Base-by-base conservation (phyloP, 2,888 invertebrate genomes). In the Tinea pellionella region DNA sequence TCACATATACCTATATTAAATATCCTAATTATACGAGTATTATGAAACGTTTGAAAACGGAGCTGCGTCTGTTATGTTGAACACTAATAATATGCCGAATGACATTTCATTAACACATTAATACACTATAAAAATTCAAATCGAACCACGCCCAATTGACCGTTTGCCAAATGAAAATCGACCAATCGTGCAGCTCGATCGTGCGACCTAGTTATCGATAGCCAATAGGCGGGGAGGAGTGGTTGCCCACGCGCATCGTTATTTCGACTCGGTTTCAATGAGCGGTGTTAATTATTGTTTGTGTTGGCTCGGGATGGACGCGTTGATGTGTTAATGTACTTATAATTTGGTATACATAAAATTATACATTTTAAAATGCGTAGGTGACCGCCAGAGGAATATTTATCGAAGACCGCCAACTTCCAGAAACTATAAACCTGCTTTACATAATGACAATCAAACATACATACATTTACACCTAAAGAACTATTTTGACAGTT, bases 181-280 rank as follows among this genome's bases (percentile, higher is more conserved):
- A 8, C 42, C 42, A 42, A 42, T 42, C n/a, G 13, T n/a, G 3
- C 6, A 24, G 8, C 12, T 13, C n/a, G 42, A 4, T 42, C 42
- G 13, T 24, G 2, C 19, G 56, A 56, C 56, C 56, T 29, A 19
- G 13, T 6, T 18, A n/a, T 56, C 24, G 24, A 2, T 24, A 24
- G 29, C 56, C 56, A 56, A 56, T 53, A 2, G 16, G 1, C n/a
- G 56, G 29, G 4, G 12, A n/a, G 18, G 56, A 29, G n/a, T 13
- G 12, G n/a, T 24, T 56, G 56, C 56, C 56, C 56, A 56, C 56
- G 56, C 56, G 56, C 56, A 56, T 42, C 2, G 8, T 24, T 56
- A 56, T 56, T 19, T 19, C 24, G 4, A 29, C 24, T 56, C 8
- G 12, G 19, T 19, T 56, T 56, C 24, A 56, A 56, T 56, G 56